Evolutionary conservation across 1,140 invertebrate species (phyloP).

Genomic region (Phocides pigmalion): DNA sequence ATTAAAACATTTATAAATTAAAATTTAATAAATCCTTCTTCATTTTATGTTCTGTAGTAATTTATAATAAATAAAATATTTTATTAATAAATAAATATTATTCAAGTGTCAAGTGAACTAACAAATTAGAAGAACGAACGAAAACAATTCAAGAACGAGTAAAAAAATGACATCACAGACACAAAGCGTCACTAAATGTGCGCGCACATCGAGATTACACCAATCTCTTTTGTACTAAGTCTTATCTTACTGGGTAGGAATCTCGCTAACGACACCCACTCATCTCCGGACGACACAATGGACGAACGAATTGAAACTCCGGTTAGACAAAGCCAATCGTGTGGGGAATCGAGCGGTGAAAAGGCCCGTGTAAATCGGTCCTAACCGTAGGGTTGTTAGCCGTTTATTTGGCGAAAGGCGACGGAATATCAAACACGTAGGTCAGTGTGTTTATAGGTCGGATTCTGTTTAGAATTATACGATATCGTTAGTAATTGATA

Average conservation of each 20-base stretch:
- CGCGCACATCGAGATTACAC: conserved; percentile 60
- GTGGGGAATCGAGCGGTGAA: conserved; percentile 58
- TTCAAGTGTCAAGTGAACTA: too few species aligned
- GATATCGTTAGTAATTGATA: too few species aligned
- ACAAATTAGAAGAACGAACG: background rate
- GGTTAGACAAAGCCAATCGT: conserved; percentile 72
- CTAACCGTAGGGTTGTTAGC: conserved; percentile 38
- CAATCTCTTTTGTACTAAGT: conserved; percentile 61
- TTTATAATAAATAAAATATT: background rate
- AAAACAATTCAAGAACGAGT: conserved; percentile 9
- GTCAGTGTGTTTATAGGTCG: conserved; percentile 24
- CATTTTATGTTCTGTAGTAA: too few species aligned
- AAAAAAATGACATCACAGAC: conserved; percentile 46
- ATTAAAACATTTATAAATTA: too few species aligned
- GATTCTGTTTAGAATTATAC: background rate
- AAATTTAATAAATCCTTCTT: too few species aligned
- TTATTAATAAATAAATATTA: too few species aligned
- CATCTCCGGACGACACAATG: conserved; percentile 71
- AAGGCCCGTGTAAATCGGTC: conserved; percentile 65
- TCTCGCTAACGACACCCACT: conserved; percentile 77
- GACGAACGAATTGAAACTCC: conserved; percentile 73
- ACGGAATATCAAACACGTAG: conserved; percentile 12
- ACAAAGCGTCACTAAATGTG: conserved; percentile 54
- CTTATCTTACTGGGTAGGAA: conserved; percentile 67
- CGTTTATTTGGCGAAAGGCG: conserved; percentile 23